Conservation (phyloP, 2,888 invertebrate species). For the Acleris laterana region DNA sequence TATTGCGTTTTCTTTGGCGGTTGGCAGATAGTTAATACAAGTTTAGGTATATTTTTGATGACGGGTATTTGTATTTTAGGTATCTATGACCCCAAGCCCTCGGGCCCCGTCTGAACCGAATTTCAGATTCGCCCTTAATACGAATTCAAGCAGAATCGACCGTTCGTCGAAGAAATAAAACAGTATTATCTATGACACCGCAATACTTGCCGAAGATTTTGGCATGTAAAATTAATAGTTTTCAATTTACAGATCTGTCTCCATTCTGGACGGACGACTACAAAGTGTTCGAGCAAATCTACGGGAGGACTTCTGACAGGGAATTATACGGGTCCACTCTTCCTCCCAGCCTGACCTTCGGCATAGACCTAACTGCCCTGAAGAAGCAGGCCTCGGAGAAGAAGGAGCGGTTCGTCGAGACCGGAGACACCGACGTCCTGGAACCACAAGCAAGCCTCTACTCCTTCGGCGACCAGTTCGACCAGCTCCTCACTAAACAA, state of each 20-base stretch:
- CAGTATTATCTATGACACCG: too few species aligned
- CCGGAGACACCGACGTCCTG: slow-evolving; percentile 45
- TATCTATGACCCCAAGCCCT: too few species aligned
- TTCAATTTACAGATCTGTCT: slow-evolving; percentile 59
- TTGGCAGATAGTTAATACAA: too few species aligned
- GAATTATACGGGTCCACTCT: slow-evolving; percentile 65
- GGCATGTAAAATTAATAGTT: background rate
- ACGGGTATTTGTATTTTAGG: too few species aligned
- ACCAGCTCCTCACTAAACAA: slow-evolving; percentile 49
- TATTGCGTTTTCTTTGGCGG: too few species aligned
- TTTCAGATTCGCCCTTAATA: too few species aligned
- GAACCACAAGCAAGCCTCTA: slow-evolving; percentile 49
- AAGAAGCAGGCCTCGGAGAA: slow-evolving; percentile 60
- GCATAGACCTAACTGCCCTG: slow-evolving; percentile 45
- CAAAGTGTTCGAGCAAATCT: slow-evolving; percentile 72
- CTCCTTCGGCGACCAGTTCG: slow-evolving; percentile 53
- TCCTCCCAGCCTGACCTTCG: slow-evolving; percentile 54
- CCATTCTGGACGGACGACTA: slow-evolving; percentile 77
- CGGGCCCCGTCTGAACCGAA: too few species aligned
- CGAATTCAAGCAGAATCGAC: too few species aligned
- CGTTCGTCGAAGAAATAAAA: too few species aligned
- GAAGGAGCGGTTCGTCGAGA: slow-evolving; percentile 51
- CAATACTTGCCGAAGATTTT: too few species aligned
- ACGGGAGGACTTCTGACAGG: slow-evolving; percentile 74
- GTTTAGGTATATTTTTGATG: too few species aligned